Percentiles rank a stretch among this genome's conserved stretches.
phyloP scores from a whole-genome alignment of 1,140 invertebrate species.

The Bradysia coprophila region DNA sequence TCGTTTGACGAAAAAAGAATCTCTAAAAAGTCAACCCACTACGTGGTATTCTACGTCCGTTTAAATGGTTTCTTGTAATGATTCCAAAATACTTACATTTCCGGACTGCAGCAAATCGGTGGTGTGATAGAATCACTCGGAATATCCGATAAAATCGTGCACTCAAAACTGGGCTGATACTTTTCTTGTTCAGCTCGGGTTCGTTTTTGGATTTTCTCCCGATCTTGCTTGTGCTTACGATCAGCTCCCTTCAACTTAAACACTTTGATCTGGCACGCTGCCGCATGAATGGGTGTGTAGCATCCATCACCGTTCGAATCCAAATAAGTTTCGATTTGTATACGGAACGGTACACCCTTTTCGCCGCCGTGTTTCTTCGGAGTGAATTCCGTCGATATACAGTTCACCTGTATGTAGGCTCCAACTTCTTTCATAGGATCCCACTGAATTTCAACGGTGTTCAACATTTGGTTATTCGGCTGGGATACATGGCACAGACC shows the following conservation, averaged over 20 bases:
- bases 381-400: slow-evolving; percentile 95
- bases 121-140: slow-evolving; percentile 30
- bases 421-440: slow-evolving; percentile 92
- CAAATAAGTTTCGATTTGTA: slow-evolving; percentile 78
- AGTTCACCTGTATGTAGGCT: slow-evolving; percentile 86
- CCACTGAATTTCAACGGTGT: slow-evolving; percentile 81
- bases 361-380: slow-evolving; percentile 96
- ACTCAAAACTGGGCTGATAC: slow-evolving; percentile 89
- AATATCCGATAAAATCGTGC: slow-evolving; percentile 74
- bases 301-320: slow-evolving; percentile 24
- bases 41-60: too few species aligned
- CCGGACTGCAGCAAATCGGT: slow-evolving; percentile 19
- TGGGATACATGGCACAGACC: slow-evolving; percentile 69
- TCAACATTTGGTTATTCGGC: slow-evolving; percentile 46
- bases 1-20: too few species aligned
- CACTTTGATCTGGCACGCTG: slow-evolving; percentile 88
- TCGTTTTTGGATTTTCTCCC: slow-evolving; percentile 82
- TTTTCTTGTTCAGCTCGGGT: slow-evolving; percentile 77
- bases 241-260: slow-evolving; percentile 91
- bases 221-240: slow-evolving; percentile 92
- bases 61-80: too few species aligned
- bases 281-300: slow-evolving; percentile 56
- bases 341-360: slow-evolving; percentile 90
- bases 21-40: too few species aligned
- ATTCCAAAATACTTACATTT: slow-evolving; percentile 17